phyloP scores from a whole-genome alignment of 2,113 vertebrate genomes.

The Donacobius atricapilla region DNA sequence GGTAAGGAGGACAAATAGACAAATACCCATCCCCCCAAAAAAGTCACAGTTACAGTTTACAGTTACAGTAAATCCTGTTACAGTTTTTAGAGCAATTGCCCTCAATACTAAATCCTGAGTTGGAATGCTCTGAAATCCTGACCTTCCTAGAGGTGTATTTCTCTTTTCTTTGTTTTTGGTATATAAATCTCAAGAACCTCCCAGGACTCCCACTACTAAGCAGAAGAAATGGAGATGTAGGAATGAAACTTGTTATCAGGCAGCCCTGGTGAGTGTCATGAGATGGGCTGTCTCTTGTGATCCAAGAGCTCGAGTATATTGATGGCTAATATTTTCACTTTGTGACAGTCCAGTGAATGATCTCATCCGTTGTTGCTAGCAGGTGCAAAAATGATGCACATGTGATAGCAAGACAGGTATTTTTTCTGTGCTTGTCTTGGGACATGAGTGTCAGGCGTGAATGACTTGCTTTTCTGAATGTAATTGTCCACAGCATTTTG shows the following conservation, averaged over 20 bases:
- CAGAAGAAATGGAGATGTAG: not conserved
- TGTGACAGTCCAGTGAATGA: not conserved
- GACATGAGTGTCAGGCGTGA: not conserved
- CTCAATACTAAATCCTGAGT: not conserved
- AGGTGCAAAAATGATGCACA: not conserved
- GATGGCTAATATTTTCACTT: not conserved
- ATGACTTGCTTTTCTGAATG: not conserved
- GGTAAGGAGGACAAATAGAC: not conserved
- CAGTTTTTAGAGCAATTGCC: not conserved
- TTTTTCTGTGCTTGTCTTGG: not conserved
- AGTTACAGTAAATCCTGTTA: too few relatives aligned
- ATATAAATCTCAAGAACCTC: not conserved
- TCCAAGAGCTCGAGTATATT: not conserved
- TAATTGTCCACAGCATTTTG: not conserved
- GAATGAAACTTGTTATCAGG: not conserved
- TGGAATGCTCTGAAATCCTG: not conserved
- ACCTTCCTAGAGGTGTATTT: not conserved
- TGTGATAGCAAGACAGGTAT: not conserved
- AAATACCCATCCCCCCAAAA: not conserved
- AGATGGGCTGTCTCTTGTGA: not conserved
- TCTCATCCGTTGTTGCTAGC: constrained; percentile 1
- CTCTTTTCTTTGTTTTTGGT: not conserved
- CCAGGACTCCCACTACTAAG: not conserved
- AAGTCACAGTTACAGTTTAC: too few relatives aligned
- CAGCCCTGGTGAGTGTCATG: not conserved